Percentiles rank a stretch among this genome's conserved stretches.
Evolutionary conservation across 2,888 invertebrate species (phyloP).

Genomic region (Syritta pipiens): DNA sequence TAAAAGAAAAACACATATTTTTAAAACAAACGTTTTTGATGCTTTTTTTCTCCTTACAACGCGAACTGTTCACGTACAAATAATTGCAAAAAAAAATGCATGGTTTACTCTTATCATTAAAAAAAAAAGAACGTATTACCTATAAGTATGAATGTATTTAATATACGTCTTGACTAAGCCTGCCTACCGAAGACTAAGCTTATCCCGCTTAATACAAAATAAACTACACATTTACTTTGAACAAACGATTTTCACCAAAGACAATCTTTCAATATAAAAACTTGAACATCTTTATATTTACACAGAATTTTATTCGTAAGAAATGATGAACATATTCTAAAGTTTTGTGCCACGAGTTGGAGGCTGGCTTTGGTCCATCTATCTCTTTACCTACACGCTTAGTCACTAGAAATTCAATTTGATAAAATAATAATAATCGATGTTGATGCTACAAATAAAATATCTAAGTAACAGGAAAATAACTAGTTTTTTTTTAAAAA

Average conservation of each 20-base stretch:
- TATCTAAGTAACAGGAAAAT: conserved; percentile 22
- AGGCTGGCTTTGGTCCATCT: background rate
- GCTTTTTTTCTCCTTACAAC: conserved; percentile 10
- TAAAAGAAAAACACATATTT: conserved; percentile 44
- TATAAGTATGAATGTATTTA: background rate
- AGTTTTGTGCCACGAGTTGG: background rate
- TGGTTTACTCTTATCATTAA: conserved; percentile 1
- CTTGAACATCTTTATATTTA: conserved; percentile 14
- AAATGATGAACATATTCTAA: background rate
- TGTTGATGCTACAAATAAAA: conserved; percentile 1
- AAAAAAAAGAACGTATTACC: conserved; percentile 29
- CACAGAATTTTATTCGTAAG: conserved; percentile 45
- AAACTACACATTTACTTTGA: conserved; percentile 50
- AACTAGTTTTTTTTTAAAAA: conserved; percentile 5
- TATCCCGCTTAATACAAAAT: conserved; percentile 38
- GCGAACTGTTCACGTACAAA: conserved; percentile 18
- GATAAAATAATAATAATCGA: conserved; percentile 25
- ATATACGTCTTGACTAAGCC: conserved; percentile 17
- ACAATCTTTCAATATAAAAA: conserved; percentile 23
- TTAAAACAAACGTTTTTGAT: conserved; percentile 25
- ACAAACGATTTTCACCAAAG: conserved; percentile 20
- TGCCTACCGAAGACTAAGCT: background rate
- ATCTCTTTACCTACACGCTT: conserved; percentile 1
- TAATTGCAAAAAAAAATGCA: conserved; percentile 16
- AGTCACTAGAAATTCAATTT: conserved; percentile 12